Evolutionary conservation across 2,888 invertebrate species (phyloP), one percentile per base, ranked within the genome.

Genomic region (Lampropteryx suffumata): DNA sequence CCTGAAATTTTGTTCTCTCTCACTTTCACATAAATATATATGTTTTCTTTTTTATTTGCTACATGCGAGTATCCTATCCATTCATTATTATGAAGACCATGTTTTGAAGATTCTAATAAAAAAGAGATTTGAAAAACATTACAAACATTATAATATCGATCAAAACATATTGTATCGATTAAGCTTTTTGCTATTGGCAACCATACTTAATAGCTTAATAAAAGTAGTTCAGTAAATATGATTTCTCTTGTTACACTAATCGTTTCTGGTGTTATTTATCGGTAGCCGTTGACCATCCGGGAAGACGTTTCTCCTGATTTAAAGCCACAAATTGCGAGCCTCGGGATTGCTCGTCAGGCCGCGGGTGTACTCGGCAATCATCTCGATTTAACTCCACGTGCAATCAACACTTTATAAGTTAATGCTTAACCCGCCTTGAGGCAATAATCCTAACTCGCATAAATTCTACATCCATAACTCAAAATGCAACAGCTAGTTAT

Each of bases 251-350:
- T 84, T 81, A 83, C 74, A 76, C 81, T 84, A 86, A 86, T 84
- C 82, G 82, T 57, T 76, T 74, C 69, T 59, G 64, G 62, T 71
- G 75, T 86, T 84, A 86, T 87, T 89, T 88, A 87, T 88, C 87
- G 85, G 88, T 84, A 87, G 89, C 87, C 54, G 75, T 57, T 65
- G 73, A 63, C 68, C 72, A 65, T 69, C 69, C 69, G 70, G 27
- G 59, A 44, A 50, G 68, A 63, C 71, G 67, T 73, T 67, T 69
- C 71, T 64, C 68, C 75, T 88, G 89, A 90, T 90, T 90, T 90
- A 90, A 64, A 75, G 80, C 77, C 81, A 78, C 75, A 90, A 89
- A 90, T 90, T 89, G 88, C 88, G 83, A 72, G 73, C 73, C 76
- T 67, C 67, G 73, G 69, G 67, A 71, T 73, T 78, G 71, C 77